Conservation (phyloP, 2,888 invertebrate species). For the Oscheius sp. region DNA sequence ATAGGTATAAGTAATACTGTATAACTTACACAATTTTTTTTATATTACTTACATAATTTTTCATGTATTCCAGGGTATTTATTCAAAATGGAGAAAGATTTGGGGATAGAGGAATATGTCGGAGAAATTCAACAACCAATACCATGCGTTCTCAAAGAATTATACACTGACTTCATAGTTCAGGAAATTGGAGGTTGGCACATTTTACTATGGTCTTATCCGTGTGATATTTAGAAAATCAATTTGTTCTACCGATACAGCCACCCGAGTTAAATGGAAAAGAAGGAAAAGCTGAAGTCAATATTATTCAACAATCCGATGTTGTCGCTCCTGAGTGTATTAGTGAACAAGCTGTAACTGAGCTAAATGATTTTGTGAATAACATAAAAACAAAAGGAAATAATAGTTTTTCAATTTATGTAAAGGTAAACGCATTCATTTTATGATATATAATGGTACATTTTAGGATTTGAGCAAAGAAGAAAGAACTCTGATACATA, state of each 20-base stretch:
- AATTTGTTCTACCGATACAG: not conserved
- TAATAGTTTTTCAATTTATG: slow-evolving; percentile 2
- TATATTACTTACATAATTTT: too few relatives aligned
- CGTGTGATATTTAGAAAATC: slow-evolving; percentile 4
- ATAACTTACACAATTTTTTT: too few relatives aligned
- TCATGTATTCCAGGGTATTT: too few relatives aligned
- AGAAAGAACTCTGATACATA: slow-evolving; percentile 53
- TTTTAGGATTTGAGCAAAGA: slow-evolving; percentile 56
- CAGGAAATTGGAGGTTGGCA: slow-evolving; percentile 55
- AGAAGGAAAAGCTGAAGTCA: not conserved
- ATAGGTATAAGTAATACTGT: too few relatives aligned
- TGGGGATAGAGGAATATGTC: slow-evolving; percentile 55
- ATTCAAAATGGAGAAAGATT: slow-evolving; percentile 51
- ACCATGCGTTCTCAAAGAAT: slow-evolving; percentile 63
- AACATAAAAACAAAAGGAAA: not conserved
- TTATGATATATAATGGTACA: not conserved
- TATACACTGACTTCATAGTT: slow-evolving; percentile 69
- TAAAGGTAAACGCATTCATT: slow-evolving; percentile 8
- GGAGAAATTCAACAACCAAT: slow-evolving; percentile 36
- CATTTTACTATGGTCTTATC: not conserved
- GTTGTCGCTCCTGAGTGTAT: slow-evolving; percentile 13
- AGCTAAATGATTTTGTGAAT: not conserved
- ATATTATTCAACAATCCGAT: slow-evolving; percentile 1
- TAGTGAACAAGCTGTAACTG: not conserved
- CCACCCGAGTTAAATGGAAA: not conserved